Percentiles rank a stretch among this genome's conserved stretches.
phyloP scores from a whole-genome alignment of 1,140 invertebrate genomes.

The Brachionus paranguensis region DNA sequence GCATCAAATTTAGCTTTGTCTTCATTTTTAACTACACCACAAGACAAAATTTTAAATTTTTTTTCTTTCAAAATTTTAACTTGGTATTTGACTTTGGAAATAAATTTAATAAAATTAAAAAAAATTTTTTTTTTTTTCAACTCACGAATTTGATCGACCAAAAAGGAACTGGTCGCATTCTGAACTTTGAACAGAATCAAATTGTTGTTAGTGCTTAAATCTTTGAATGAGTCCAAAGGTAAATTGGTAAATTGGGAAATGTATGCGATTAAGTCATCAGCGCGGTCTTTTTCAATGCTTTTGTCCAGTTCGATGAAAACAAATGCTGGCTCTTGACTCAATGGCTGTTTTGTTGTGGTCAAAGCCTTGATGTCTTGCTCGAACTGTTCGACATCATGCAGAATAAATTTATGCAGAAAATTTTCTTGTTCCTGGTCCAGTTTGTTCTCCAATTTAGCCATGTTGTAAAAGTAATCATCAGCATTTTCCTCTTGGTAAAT shows the following conservation, averaged over 20 bases:
- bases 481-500: neutral
- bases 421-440: neutral
- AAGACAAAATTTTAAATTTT: neutral
- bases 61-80: conserved; percentile 15
- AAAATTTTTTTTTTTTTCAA: neutral
- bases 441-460: neutral
- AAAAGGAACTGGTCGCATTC: neutral
- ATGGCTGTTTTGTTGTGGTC: neutral
- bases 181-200: neutral
- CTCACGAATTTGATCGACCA: neutral
- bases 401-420: neutral
- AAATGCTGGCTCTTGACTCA: neutral
- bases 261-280: neutral
- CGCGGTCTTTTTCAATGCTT: neutral
- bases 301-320: neutral
- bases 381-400: neutral
- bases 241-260: neutral
- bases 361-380: neutral
- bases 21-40: neutral
- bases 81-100: neutral
- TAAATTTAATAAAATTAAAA: neutral
- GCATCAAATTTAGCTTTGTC: neutral
- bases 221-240: neutral
- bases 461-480: neutral
- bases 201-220: neutral